Base-by-base conservation (phyloP, 2,113 vertebrate species). In the Ophthalmolycus amberensis region DNA sequence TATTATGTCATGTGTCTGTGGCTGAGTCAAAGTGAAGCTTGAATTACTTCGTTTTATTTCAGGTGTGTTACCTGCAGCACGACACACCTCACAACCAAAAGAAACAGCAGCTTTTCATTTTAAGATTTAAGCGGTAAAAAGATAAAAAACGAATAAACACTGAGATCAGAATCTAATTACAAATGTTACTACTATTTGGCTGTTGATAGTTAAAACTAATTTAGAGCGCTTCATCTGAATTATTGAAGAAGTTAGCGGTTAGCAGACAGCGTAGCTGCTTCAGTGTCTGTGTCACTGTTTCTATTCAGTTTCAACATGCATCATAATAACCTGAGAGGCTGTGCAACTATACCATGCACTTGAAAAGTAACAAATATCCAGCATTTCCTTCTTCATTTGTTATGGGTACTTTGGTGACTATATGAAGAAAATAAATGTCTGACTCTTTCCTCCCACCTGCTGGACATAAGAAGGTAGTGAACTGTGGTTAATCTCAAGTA, bases 361-460 rank as follows among this genome's bases (percentile, higher is more conserved):
- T 15, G 5, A 29, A 27, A 25, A 29, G 16, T 60, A 22, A 59
- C 2, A 60, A 18, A 34, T 18, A 54, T 46, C 9, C 64, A n/a
- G 12, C 12, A 34, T 16, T 12, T 10, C 3, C 5, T 9, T 37
- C 6, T 59, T 70, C 29, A 22, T 29, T 40, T 62, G 42, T 48
- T 27, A 12, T 15, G 9, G 25, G 0, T 27, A 6, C 44, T 50
- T 38, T 50, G 32, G 9, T n/a, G n/a, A 9, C 42, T 60, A 54
- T 15, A 10, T 68, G 25, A 56, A 76, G 29, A 32, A 8, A 42
- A 20, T 9, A 6, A 12, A 22, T 25, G 9, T 66, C 18, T 15
- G 70, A 76, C 65, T 81, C 89, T 56, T 67, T 77, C 38, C 38
- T 70, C 25, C 85, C 86, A 58, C 67, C 85, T 90, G 79, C 79